These are phyloP conservation scores for Lithophane leautieri DNA, from an alignment of 2,888 invertebrate genomes.

Conservation along the genomic window DNA sequence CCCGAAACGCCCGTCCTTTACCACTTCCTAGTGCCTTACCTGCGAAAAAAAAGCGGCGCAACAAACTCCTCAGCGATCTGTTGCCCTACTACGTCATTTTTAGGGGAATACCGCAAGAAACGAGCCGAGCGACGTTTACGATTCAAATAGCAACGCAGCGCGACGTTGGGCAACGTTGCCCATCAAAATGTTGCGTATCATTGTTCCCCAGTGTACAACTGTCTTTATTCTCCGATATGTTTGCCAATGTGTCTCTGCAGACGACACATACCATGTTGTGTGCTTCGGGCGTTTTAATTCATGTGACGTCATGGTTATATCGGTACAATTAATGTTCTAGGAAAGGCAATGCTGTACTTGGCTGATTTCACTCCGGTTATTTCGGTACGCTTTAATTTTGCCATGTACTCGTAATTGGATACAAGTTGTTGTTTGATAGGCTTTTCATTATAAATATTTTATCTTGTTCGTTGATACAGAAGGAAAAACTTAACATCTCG, in stretches of 20 bases:
- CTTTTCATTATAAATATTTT: slow-evolving; percentile 1
- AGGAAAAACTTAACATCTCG: not conserved
- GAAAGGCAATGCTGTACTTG: slow-evolving; percentile 18
- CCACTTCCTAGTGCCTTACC: too few species aligned
- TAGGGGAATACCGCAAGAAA: not conserved
- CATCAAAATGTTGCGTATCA: not conserved
- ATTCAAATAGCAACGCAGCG: too few species aligned
- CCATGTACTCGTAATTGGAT: slow-evolving; percentile 6
- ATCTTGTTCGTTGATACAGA: not conserved
- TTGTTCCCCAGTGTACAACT: not conserved
- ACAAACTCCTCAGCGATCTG: not conserved
- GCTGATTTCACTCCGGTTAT: slow-evolving; percentile 13
- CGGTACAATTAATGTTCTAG: slow-evolving; percentile 38
- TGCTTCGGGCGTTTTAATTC: slow-evolving; percentile 52
- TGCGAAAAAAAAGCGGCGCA: not conserved
- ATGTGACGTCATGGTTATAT: slow-evolving; percentile 46
- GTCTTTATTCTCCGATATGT: slow-evolving; percentile 29
- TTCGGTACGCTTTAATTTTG: slow-evolving; percentile 13
- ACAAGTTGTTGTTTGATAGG: not conserved
- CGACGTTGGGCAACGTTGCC: not conserved
- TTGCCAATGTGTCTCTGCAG: slow-evolving; percentile 41
- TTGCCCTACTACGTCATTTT: not conserved
- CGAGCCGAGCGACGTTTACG: not conserved
- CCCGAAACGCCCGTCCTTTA: too few species aligned
- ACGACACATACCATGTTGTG: slow-evolving; percentile 38